These are phyloP conservation scores for Pangasianodon gigas DNA, from an alignment of 2,113 vertebrate species.

Conservation along the genomic window DNA sequence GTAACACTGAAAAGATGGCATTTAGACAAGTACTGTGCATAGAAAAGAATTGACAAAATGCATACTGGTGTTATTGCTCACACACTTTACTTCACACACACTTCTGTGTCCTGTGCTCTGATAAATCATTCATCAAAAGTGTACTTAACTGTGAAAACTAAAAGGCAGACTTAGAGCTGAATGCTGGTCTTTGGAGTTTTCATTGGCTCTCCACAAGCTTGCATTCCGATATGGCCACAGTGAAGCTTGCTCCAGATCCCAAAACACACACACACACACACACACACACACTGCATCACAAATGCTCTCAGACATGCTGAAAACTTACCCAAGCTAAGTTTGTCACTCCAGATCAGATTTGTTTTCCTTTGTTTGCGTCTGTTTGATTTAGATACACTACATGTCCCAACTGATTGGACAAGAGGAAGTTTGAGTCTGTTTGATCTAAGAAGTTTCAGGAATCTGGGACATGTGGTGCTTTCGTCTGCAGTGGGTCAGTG, in stretches of 20 bases:
- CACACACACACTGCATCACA: slow-evolving; percentile 17
- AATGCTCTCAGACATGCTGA: slow-evolving; percentile 16
- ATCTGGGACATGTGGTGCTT: slow-evolving; percentile 51
- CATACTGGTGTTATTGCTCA: slow-evolving; percentile 62
- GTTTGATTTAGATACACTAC: slow-evolving; percentile 42
- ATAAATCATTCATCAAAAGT: slow-evolving; percentile 54
- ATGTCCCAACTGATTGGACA: slow-evolving; percentile 55
- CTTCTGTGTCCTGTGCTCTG: slow-evolving; percentile 43
- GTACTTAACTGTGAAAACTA: slow-evolving; percentile 37
- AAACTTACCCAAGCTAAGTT: slow-evolving; percentile 30
- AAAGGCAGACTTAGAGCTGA: not conserved
- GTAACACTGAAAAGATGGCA: not conserved
- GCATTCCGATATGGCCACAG: slow-evolving; percentile 12
- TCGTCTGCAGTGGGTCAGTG: slow-evolving; percentile 55
- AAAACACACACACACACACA: slow-evolving; percentile 4
- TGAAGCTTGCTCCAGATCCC: not conserved
- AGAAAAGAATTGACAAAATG: slow-evolving; percentile 65
- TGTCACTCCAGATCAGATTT: slow-evolving; percentile 34
- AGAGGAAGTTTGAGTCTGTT: slow-evolving; percentile 55
- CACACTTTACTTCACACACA: slow-evolving; percentile 26
- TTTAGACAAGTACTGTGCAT: slow-evolving; percentile 40
- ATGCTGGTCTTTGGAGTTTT: slow-evolving; percentile 5
- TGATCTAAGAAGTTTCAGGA: slow-evolving; percentile 48
- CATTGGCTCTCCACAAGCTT: not conserved
- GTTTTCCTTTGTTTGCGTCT: slow-evolving; percentile 50